Conservation (phyloP, 1,140 invertebrate genomes). For the Thrips palmi region DNA sequence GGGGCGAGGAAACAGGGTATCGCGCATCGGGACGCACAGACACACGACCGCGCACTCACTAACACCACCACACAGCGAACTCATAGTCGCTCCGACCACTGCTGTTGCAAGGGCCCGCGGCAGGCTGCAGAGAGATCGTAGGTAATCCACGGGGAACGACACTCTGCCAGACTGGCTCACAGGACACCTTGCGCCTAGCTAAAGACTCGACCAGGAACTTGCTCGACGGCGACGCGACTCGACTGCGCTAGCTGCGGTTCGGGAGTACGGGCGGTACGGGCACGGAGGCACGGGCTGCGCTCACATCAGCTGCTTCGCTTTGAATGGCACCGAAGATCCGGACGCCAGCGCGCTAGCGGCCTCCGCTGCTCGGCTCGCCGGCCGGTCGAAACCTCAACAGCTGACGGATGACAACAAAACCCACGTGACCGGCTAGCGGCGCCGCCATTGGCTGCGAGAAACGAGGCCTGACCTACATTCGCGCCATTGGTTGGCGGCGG, state of each 20-base stretch:
- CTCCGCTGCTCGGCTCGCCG: constrained; percentile 7
- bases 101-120: not conserved
- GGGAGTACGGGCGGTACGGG: not conserved
- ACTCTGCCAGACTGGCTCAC: constrained; percentile 8
- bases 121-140: constrained; percentile 2
- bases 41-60: too few species aligned
- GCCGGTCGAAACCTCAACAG: constrained; percentile 11
- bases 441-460: constrained; percentile 13
- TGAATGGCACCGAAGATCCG: too few species aligned
- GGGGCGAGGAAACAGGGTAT: too few species aligned
- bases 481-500: constrained; percentile 6
- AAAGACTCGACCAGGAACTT: too few species aligned
- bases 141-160: not conserved
- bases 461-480: constrained; percentile 13
- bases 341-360: too few species aligned
- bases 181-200: too few species aligned
- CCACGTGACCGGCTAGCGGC: constrained; percentile 13
- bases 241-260: not conserved
- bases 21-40: too few species aligned
- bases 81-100: too few species aligned
- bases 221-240: too few species aligned
- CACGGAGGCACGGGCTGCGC: too few species aligned
- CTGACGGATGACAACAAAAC: constrained; percentile 17
- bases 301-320: too few species aligned
- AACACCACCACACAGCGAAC: too few species aligned